Evolutionary conservation across 2,797 vertebrate species (phyloP).

Genomic region (Microchirus variegatus): DNA sequence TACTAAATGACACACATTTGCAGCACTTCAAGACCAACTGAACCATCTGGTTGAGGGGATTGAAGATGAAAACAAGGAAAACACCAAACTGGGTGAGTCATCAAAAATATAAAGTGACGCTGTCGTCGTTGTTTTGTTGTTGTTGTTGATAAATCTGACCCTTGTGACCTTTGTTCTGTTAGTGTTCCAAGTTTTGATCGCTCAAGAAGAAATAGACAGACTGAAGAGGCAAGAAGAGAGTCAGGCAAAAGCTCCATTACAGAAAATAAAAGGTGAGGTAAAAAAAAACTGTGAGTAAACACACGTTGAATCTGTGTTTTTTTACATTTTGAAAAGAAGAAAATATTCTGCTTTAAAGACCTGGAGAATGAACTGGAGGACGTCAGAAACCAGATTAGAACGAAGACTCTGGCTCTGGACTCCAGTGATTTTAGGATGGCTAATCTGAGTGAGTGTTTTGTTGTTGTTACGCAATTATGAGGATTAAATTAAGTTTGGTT

Average conservation of each 20-base stretch:
- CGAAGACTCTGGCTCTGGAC: conserved; percentile 17
- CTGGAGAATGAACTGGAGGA: conserved; percentile 44
- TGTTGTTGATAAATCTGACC: background rate
- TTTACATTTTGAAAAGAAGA: background rate
- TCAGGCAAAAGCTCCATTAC: background rate
- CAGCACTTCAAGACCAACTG: conserved; percentile 23
- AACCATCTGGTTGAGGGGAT: conserved; percentile 11
- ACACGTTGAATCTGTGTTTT: background rate
- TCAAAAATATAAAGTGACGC: background rate
- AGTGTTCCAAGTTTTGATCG: conserved; percentile 48
- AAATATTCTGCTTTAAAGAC: conserved; percentile 26
- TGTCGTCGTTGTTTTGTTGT: background rate
- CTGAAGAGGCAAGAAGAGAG: conserved; percentile 16
- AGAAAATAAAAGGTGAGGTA: conserved; percentile 45
- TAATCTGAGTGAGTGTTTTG: conserved; percentile 41
- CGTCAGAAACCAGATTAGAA: conserved; percentile 34
- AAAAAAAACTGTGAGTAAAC: background rate
- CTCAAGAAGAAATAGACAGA: conserved; percentile 28
- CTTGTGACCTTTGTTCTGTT: background rate
- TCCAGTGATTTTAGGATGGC: conserved; percentile 1
- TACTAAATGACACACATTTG: background rate
- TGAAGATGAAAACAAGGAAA: conserved; percentile 38
- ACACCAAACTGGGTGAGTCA: conserved; percentile 54
- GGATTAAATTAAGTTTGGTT: background rate
- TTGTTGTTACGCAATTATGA: background rate